Base-by-base conservation (phyloP, 1,140 invertebrate species). In the Magallana ariakensis region DNA sequence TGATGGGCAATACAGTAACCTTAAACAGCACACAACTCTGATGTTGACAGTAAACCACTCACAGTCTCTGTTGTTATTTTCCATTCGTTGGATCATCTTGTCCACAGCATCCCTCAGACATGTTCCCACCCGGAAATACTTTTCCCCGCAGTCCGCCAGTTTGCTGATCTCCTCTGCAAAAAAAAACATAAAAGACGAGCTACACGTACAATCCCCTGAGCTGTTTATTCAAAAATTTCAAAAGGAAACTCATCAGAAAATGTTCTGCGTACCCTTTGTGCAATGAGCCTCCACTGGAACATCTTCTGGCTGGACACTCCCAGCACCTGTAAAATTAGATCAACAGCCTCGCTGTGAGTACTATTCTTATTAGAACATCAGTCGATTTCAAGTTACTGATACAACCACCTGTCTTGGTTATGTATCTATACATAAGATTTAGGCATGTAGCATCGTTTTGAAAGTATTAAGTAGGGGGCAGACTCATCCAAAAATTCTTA, bases 41-140 rank as follows among this genome's bases (percentile, higher is more conserved):
- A 46, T 46, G 33, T 46, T 46, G 33, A 46, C 26, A 7, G 5
- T 26, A 7, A 3, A 66, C 0, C 10, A 66, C 62, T 22, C 11
- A 66, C 62, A 66, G 26, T 66, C 62, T 22, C 62, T 66, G n/a
- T 66, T 66, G 62, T 66, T 6, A 11, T 66, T 66, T 22, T 66
- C 62, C 62, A 66, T 66, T 19, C 62, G 22, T 6, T 66, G 6
- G 8, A 66, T 19, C 4, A 66, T 6, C 10, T 19, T 66, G 3
- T 66, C 62, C 62, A 66, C 62, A 19, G 19, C 62, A 22, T 8
- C n/a, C 26, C 19, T 66, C 16, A 66, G 5, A 22, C 62, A 66
- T 4, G 16, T 66, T 22, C 16, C 62, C n/a, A 22, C 62, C 5
- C 62, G 62, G 16, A 19, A 19, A 22, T 22, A 66, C n/a, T 66